Base-by-base conservation (phyloP, 1,140 invertebrate genomes). In the Drosophila oshimai region DNA sequence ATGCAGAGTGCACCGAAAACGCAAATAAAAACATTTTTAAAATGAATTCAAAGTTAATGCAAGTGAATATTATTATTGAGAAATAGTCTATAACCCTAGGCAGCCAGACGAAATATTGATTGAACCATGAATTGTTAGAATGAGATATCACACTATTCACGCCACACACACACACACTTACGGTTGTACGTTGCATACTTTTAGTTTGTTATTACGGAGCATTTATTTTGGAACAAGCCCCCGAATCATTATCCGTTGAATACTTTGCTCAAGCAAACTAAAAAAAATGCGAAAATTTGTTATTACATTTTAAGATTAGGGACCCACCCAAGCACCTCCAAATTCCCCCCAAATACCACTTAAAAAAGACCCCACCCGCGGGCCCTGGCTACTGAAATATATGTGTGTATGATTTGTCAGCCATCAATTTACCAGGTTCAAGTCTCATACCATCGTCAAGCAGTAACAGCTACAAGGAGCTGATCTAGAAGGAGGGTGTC, bases 121-220 rank as follows among this genome's bases (percentile, higher is more conserved):
- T 75, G 64, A 58, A 74, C 60, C 44, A 65, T 65, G 60, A 41
- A 65, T 67, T 65, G 62, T 65, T 65, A 65, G 44, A 51, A 72
- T 33, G 20, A 41, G 51, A 31, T 53, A 41, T 64, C 29, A 62
- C 49, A 75, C 41, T 51, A 55, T 15, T 17, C 33, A 60, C 46
- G 68, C 17, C 0, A 71, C 39, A 77, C 28, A 42, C 20, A 78
- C 24, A 78, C 51, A 84, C 64, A 86, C 70, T 86, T 84, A 84
- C 86, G 79, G 79, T 84, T 84, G 79, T 84, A 84, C 71, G 77
- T 70, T 69, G 69, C 71, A 79, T 79, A 74, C 37, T 54, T 57
- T 60, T 51, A 28, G 54, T 79, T 79, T 80, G 54, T 76, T 69
- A 53, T 26, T 28, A 37, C 33, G 24, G 6, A 46, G 22, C 12